Conservation (phyloP, 1,140 invertebrate genomes). For the Bombus affinis region DNA sequence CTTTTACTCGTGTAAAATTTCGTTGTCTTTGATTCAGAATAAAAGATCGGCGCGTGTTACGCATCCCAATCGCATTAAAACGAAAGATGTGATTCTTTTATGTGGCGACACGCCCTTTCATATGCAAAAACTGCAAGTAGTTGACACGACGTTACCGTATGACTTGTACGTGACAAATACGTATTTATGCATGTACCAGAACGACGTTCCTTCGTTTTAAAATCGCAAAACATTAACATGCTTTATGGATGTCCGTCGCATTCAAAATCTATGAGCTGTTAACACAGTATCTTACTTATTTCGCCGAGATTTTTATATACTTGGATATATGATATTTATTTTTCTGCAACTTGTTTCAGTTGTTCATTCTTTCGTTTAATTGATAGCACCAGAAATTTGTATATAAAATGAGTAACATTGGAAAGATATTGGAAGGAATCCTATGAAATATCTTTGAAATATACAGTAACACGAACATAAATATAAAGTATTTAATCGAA, state of each 20-base stretch:
- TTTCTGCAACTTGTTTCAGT: neutral
- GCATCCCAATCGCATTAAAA: neutral
- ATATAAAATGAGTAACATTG: too few relatives aligned
- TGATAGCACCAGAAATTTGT: too few relatives aligned
- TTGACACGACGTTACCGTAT: neutral
- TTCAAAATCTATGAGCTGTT: neutral
- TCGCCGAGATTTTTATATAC: too few relatives aligned
- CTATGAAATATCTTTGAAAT: neutral
- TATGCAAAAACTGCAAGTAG: neutral
- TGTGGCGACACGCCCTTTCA: neutral
- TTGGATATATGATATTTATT: too few relatives aligned
- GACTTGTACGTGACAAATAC: neutral
- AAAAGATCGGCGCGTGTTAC: neutral
- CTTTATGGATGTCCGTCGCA: neutral
- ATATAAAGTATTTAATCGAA: too few relatives aligned
- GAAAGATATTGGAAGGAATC: neutral
- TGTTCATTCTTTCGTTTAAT: neutral
- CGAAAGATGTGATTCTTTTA: neutral
- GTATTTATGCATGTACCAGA: neutral
- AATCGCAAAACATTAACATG: constrained; percentile 5
- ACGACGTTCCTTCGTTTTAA: neutral
- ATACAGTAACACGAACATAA: too few relatives aligned
- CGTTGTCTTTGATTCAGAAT: neutral
- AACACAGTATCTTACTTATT: too few relatives aligned
- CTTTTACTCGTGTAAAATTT: neutral